Percentiles rank a stretch among this genome's conserved stretches.
These are phyloP conservation scores for Graphium colonna DNA, from an alignment of 2,888 invertebrate species.

Conservation along the genomic window DNA sequence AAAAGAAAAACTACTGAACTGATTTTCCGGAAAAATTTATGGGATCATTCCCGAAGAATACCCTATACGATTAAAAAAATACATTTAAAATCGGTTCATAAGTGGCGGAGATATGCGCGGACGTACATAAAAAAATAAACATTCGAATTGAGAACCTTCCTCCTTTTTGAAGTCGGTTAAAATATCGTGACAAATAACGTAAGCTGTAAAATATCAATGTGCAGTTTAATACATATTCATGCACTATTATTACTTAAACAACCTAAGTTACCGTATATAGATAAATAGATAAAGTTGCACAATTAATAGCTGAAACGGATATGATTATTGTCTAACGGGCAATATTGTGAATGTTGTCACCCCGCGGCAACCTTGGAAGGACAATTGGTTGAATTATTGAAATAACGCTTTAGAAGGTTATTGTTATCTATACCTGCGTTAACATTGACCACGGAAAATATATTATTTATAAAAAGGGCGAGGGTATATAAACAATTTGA, in stretches of 20 bases:
- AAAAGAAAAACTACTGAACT: too few species aligned
- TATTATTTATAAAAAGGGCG: neutral
- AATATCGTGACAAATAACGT: too few species aligned
- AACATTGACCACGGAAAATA: neutral
- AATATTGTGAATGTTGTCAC: constrained; percentile 34
- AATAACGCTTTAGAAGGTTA: neutral
- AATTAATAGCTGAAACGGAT: constrained; percentile 26
- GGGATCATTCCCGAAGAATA: too few species aligned
- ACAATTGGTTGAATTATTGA: constrained; percentile 6
- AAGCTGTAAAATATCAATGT: too few species aligned
- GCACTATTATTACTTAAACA: constrained; percentile 6
- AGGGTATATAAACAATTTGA: neutral
- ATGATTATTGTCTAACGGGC: constrained; percentile 24
- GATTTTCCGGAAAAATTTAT: too few species aligned
- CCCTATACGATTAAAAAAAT: too few species aligned
- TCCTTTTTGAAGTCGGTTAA: too few species aligned
- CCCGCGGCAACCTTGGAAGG: constrained; percentile 27
- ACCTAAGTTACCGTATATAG: neutral
- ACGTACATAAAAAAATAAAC: too few species aligned
- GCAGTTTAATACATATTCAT: too few species aligned
- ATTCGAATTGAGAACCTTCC: too few species aligned
- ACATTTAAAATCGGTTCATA: too few species aligned
- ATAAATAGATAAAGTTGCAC: neutral
- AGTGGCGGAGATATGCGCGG: too few species aligned
- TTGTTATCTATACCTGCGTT: neutral